phyloP scores from a whole-genome alignment of 2,888 invertebrate genomes.

The Microctonus hyperodae region DNA sequence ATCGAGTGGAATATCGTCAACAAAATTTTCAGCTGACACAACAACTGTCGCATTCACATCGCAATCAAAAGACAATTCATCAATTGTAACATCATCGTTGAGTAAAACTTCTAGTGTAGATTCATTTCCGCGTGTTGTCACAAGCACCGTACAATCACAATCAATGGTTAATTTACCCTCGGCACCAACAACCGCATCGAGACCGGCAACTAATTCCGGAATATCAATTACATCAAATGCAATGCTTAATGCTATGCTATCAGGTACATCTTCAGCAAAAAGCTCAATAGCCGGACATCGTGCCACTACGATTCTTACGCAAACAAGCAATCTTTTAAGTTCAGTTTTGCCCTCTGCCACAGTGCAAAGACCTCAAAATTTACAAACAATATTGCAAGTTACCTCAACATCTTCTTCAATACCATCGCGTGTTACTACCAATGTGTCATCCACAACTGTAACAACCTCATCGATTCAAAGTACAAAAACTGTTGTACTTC shows the following conservation, averaged over 20 bases:
- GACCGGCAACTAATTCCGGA: conserved; percentile 41
- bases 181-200: conserved; percentile 42
- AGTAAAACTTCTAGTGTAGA: conserved; percentile 62
- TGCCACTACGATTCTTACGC: conserved; percentile 53
- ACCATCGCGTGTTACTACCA: conserved; percentile 46
- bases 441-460: conserved; percentile 38
- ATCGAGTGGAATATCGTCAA: conserved; percentile 27
- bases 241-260: conserved; percentile 61
- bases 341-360: conserved; percentile 53
- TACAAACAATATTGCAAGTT: conserved; percentile 55
- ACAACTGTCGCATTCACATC: conserved; percentile 36
- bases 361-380: conserved; percentile 52
- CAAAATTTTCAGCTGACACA: conserved; percentile 42
- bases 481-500: conserved; percentile 51
- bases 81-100: conserved; percentile 44
- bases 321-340: conserved; percentile 54
- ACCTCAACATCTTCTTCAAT: conserved; percentile 41
- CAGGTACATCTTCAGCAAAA: conserved; percentile 55
- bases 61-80: conserved; percentile 46
- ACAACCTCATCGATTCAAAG: conserved; percentile 50
- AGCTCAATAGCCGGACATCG: conserved; percentile 53
- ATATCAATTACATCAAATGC: conserved; percentile 60
- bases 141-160: conserved; percentile 61
- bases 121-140: conserved; percentile 50
- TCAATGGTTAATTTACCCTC: conserved; percentile 43